Evolutionary conservation across 1,140 invertebrate species (phyloP), one percentile per base, ranked within the genome.

Genomic region (Lucilia sericata): DNA sequence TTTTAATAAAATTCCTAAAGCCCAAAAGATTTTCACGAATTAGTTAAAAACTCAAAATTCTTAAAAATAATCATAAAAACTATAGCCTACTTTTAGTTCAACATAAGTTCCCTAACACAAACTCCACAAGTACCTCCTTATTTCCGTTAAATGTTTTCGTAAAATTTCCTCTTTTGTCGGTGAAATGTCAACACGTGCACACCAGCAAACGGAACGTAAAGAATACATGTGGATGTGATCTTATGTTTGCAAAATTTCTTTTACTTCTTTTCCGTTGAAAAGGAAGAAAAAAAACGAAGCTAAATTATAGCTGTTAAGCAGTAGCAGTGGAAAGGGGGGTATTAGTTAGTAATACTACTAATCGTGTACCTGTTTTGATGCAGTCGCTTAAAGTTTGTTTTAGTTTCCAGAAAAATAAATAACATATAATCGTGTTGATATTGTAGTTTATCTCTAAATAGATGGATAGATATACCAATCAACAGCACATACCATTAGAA

Each of bases 181-280:
- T 70, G 65, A 70, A 70, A 70, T 25, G 65, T 70, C 65, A 70
- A 70, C 65, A 70, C 65, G 65, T 70, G 65, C 25, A n/a, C 21
- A 21, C 55, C 14, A 60, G n/a, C 55, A 60, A 60, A 60, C 0
- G n/a, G 5, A 42, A 60, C 17, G 10, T 42, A 42, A 7, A 42
- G 42, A 55, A 9, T 70, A 9, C 25, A 7, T 21, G 19, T 70
- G 3, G 65, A 70, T 70, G 65, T 70, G 65, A 21, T 70, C 19
- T 70, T 70, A 70, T 70, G 65, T 70, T 70, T 55, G 13, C 8
- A 1, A 42, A 8, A 10, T 42, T 42, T 7, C 42, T 42, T 42
- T 42, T 3, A 42, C 1, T 42, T 3, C 5, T 42, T 55, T 55
- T 55, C 17, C 17, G 5, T 55, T 55, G 12, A 55, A n/a, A 17